Base-by-base conservation (phyloP, 2,797 vertebrate species). In the Australoheros facetus region DNA sequence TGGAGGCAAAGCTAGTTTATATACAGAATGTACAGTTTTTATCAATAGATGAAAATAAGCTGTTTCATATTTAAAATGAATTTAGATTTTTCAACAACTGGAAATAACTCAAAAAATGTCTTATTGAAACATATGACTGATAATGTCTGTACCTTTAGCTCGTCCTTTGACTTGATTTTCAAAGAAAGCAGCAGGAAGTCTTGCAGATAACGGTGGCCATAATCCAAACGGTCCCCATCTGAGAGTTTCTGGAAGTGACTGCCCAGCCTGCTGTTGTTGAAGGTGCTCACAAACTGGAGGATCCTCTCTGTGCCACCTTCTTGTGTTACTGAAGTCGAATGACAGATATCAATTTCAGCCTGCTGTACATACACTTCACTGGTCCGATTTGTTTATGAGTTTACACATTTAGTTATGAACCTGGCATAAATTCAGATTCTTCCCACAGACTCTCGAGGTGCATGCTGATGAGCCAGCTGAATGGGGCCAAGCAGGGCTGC, bases 381-480 rank as follows among this genome's bases (percentile, higher is more conserved):
- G 51, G 17, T 53, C 8, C 17, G 2, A 39, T 53, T 4, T 53
- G 16, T 55, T 7, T 7, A 7, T 4, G 7, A 13, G 9, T 14
- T 75, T 19, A 10, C 10, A 21, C 10, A 14, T 45, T 26, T 4
- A 34, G 17, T 32, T 3, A 19, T 9, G 28, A 62, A 95, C 95
- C 93, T 91, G 91, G 93, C 56, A 93, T 83, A 58, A 94, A 95
- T 56, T 95, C 92, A 0, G 95, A 94, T 80, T 96, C 96, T 48
- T 93, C 95, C 95, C 95, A 96, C 39, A 96, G 81, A 21, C 77
- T 91, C 11, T 96, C 87, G 4, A 94, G 92, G 16, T 93, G 82
- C 26, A 32, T 1, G 42, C 4, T 92, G 74, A 96, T 64, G 16
- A 95, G 86, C 95, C 95, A 96, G 84, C 95, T 95, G 83, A 96